Evolutionary conservation across 2,113 vertebrate species (phyloP).

Genomic region (Sphaerodactylus townsendi): DNA sequence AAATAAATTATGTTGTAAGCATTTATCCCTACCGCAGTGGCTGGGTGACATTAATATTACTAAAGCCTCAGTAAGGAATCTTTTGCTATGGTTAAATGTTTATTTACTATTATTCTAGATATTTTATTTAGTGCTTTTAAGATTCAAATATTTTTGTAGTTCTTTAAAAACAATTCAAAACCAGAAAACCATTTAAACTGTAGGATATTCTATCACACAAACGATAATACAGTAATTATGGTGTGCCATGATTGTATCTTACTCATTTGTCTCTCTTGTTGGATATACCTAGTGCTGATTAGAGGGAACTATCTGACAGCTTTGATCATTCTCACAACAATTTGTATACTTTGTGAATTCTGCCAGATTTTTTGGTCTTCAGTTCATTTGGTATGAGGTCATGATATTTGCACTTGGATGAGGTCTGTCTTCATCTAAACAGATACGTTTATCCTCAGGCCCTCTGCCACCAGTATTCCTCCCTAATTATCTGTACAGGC

Average conservation of each 20-base stretch:
- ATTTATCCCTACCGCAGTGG: neutral
- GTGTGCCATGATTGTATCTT: neutral
- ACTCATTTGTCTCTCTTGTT: neutral
- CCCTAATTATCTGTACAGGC: neutral
- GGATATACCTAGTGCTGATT: neutral
- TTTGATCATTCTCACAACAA: neutral
- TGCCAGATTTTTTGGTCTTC: neutral
- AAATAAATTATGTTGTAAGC: neutral
- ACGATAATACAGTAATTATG: neutral
- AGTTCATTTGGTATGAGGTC: too few species aligned
- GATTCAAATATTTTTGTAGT: neutral
- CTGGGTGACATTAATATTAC: neutral
- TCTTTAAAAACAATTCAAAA: neutral
- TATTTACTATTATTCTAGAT: neutral
- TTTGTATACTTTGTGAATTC: neutral
- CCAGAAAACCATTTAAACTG: neutral
- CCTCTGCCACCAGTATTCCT: neutral
- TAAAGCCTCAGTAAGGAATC: neutral
- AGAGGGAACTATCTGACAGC: neutral
- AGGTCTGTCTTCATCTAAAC: neutral
- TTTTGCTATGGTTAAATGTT: neutral
- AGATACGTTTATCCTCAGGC: neutral
- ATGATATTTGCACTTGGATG: neutral
- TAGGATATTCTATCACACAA: neutral
- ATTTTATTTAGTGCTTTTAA: neutral